These are phyloP conservation scores for Kryphioiulus occultus DNA, from an alignment of 2,888 invertebrate genomes.

Conservation along the genomic window DNA sequence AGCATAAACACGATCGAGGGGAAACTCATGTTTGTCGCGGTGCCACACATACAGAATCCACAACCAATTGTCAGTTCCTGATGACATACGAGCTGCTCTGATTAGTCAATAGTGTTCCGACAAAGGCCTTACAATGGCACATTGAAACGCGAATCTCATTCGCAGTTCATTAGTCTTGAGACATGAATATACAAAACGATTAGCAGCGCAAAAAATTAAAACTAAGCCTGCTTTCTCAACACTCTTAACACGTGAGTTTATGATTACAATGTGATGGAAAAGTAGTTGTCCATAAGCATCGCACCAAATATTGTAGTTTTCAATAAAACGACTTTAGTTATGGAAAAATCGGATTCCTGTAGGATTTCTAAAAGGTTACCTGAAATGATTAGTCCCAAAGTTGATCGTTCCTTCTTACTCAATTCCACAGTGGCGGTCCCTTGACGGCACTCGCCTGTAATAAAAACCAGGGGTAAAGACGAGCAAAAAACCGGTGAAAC, in stretches of 20 bases:
- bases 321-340: too few species aligned
- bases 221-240: not conserved
- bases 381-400: conserved; percentile 55
- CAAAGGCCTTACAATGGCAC: not conserved
- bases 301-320: too few species aligned
- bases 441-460: conserved; percentile 28
- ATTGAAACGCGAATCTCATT: not conserved
- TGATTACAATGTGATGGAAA: not conserved
- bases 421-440: conserved; percentile 54
- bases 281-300: too few species aligned
- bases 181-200: not conserved
- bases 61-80: not conserved
- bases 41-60: not conserved
- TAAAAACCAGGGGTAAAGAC: not conserved
- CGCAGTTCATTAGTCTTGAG: not conserved
- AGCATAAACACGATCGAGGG: not conserved
- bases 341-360: too few species aligned
- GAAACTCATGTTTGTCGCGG: not conserved
- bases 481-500: not conserved
- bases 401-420: conserved; percentile 55
- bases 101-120: not conserved
- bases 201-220: not conserved
- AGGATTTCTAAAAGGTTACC: conserved; percentile 51
- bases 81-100: not conserved
- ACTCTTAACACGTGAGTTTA: not conserved